Percentiles rank a stretch among this genome's conserved stretches.
phyloP scores from a whole-genome alignment of 2,888 invertebrate genomes.

The Orchesella flavescens region DNA sequence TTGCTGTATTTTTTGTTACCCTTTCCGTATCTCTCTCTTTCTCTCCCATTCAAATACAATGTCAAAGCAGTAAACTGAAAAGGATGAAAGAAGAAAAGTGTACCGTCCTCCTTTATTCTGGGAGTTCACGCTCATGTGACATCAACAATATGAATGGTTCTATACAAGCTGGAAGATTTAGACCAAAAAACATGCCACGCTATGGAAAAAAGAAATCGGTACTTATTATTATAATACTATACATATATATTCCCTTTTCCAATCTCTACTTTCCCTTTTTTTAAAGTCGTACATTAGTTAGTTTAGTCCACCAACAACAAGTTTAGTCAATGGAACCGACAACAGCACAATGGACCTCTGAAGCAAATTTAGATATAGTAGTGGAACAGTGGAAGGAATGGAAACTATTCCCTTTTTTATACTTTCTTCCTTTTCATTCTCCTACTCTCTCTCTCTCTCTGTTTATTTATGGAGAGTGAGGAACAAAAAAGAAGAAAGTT shows the following conservation, averaged over 20 bases:
- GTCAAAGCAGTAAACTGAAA: neutral
- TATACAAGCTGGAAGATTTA: too few relatives aligned
- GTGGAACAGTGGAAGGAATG: too few relatives aligned
- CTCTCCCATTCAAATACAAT: too few relatives aligned
- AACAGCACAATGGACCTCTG: conserved; percentile 25
- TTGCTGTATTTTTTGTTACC: neutral
- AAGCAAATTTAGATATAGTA: conserved; percentile 7
- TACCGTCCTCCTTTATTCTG: neutral
- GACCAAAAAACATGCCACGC: too few relatives aligned
- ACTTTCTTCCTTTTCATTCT: conserved; percentile 7
- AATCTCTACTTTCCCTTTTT: conserved; percentile 31
- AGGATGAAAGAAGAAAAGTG: neutral
- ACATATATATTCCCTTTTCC: conserved; percentile 44
- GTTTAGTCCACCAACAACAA: conserved; percentile 37
- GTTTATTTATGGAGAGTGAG: conserved; percentile 43
- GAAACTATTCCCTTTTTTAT: too few relatives aligned
- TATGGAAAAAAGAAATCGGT: too few relatives aligned
- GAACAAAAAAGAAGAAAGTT: neutral
- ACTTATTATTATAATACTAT: too few relatives aligned
- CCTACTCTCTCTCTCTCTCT: conserved; percentile 1
- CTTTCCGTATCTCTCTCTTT: neutral
- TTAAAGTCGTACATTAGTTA: conserved; percentile 1
- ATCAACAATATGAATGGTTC: neutral
- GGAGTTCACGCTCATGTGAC: neutral
- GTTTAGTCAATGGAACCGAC: conserved; percentile 54